phyloP scores from a whole-genome alignment of 2,113 vertebrate species.

The Guaruba guarouba region DNA sequence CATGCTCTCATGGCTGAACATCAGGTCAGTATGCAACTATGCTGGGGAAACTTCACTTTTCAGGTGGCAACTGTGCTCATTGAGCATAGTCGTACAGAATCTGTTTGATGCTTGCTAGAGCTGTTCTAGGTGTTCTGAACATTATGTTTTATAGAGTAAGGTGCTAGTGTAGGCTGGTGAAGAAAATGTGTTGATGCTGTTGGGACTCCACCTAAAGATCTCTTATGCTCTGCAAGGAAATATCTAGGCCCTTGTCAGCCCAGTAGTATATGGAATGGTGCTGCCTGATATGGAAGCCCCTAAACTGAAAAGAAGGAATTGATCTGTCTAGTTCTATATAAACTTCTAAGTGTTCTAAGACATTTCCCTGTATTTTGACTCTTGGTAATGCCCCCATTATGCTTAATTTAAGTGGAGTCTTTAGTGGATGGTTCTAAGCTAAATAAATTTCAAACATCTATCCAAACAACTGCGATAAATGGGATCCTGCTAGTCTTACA shows the following conservation, averaged over 20 bases:
- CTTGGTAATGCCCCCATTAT: background rate
- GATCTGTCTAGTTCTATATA: background rate
- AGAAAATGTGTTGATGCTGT: background rate
- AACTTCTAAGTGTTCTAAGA: background rate
- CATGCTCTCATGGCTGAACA: constrained; percentile 96
- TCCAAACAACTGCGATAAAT: background rate
- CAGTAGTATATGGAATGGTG: background rate
- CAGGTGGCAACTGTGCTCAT: background rate
- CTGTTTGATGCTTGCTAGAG: background rate
- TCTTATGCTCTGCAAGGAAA: background rate
- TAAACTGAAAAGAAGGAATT: background rate
- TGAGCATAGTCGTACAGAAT: background rate
- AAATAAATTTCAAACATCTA: background rate
- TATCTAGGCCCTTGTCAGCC: background rate
- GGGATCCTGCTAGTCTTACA: background rate
- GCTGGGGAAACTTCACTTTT: background rate
- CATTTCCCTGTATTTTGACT: background rate
- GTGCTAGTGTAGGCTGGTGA: background rate
- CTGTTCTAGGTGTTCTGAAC: background rate
- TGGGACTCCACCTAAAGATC: background rate
- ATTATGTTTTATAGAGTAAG: background rate
- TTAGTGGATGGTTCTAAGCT: background rate
- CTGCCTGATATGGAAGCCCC: background rate
- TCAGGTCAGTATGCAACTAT: constrained; percentile 80
- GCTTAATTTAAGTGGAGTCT: background rate